Conservation (phyloP, 2,888 invertebrate genomes). For the Proisotoma minuta region DNA sequence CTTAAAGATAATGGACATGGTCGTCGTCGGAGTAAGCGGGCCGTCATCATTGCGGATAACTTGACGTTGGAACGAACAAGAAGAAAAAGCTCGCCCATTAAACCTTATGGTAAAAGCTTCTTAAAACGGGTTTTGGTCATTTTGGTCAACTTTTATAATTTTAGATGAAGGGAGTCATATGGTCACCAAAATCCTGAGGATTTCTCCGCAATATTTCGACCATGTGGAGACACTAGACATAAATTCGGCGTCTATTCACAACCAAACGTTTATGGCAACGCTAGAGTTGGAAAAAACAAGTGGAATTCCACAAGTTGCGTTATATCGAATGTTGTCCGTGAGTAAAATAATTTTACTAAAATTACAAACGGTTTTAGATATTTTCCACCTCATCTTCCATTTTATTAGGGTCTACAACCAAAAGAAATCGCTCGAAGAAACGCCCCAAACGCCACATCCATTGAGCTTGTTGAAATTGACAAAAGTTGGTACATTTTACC, state of each 20-base stretch:
- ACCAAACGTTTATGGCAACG: conserved; percentile 22
- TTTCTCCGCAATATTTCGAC: conserved; percentile 23
- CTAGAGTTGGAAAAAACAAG: conserved; percentile 21
- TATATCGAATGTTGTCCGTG: neutral
- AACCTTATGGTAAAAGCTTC: no score
- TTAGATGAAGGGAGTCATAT: conserved; percentile 21
- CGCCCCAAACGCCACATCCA: conserved; percentile 17
- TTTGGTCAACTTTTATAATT: no score
- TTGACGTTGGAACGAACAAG: conserved; percentile 1
- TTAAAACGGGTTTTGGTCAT: no score
- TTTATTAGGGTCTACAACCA: no score
- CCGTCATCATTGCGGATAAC: conserved; percentile 11
- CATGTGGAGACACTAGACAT: conserved; percentile 14
- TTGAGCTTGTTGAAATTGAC: conserved; percentile 32
- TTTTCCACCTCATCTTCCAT: no score
- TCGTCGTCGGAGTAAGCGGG: neutral
- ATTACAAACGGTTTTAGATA: no score
- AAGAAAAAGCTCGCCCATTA: conserved; percentile 17
- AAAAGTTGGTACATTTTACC: conserved; percentile 26
- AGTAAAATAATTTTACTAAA: no score
- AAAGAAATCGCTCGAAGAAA: neutral
- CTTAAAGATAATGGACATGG: no score
- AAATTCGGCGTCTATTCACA: conserved; percentile 7
- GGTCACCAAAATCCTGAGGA: conserved; percentile 9
- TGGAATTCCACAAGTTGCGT: neutral